Conservation (phyloP, 2,797 vertebrate genomes). For the Myripristis jacobus region DNA sequence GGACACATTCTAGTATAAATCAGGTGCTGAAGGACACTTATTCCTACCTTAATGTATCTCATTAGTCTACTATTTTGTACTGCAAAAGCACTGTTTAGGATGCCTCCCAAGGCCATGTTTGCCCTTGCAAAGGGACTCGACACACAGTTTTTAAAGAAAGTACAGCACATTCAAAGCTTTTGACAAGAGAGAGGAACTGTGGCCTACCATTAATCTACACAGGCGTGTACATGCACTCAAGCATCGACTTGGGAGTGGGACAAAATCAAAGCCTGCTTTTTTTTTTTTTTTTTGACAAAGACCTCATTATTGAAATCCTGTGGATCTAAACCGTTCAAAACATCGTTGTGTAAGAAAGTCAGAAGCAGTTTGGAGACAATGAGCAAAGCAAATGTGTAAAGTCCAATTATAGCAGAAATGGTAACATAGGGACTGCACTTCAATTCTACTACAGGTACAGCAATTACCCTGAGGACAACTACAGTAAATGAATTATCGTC, state of each 20-base stretch:
- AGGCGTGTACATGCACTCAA: conserved; percentile 26
- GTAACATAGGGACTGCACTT: conserved; percentile 17
- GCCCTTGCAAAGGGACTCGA: conserved; percentile 44
- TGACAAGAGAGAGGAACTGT: conserved; percentile 13
- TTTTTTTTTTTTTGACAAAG: conserved; percentile 26
- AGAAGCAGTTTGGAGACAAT: conserved; percentile 20
- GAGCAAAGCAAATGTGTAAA: conserved; percentile 26
- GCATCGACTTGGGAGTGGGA: conserved; percentile 9
- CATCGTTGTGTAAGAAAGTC: conserved; percentile 14
- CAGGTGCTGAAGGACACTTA: conserved; percentile 41
- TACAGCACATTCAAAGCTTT: conserved; percentile 17
- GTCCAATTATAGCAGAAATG: conserved; percentile 41
- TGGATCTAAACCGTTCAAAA: conserved; percentile 18
- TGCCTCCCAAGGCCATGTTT: conserved; percentile 17
- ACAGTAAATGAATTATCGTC: conserved; percentile 19
- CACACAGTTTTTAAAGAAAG: conserved; percentile 17
- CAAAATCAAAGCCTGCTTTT: conserved; percentile 18
- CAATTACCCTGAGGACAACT: conserved; percentile 17
- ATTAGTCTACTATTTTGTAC: conserved; percentile 54
- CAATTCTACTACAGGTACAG: conserved; percentile 28
- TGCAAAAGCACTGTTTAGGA: conserved; percentile 29
- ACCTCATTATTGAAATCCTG: background rate
- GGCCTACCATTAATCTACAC: conserved; percentile 13
- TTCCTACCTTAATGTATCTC: conserved; percentile 51
- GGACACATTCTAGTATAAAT: conserved; percentile 27